Evolutionary conservation across 2,113 vertebrate species (phyloP), one percentile per base, ranked within the genome.

Genomic region (Colaptes auratus): DNA sequence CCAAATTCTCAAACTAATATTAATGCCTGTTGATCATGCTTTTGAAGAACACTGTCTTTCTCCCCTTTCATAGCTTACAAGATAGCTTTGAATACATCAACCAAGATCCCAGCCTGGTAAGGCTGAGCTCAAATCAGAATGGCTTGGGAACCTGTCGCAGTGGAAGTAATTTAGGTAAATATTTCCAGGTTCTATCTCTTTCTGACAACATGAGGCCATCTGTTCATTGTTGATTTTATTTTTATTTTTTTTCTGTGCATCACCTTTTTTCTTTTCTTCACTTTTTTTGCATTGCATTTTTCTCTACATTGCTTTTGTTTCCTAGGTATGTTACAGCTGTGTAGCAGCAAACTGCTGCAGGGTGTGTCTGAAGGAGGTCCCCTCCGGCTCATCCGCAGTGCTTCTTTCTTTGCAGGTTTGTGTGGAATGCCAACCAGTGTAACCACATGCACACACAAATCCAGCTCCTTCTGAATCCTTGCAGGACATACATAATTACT

Each of bases 321-420:
- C 95, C 85, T 92, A 98, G 98, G 98, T 98, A 90, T 97, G 79
- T 97, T 98, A 93, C 98, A 97, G 75, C 96, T 97, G 36, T 98
- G 97, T 94, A 93, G 98, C 94, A 96, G 97, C 97, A 98, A 97
- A 80, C 93, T 98, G 96, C 97, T 98, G 92, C 98, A 95, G 63
- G 96, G 97, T 95, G 89, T 97, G 88, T 94, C 98, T 91, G 98
- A 98, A 96, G 98, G 97, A 97, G 97, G 96, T 89, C 97, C 97
- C 27, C 97, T 98, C 98, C 97, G 97, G 94, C 98, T 98, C 97
- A 98, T 98, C 96, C 97, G 96, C 92, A 98, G 98, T 74, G 98
- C 98, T 97, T 98, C 98, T 98, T 98, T 98, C 97, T 98, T 98
- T 97, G 97, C 98, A 98, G 98, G 98, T 98, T 98, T 98, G 98